These are phyloP conservation scores for Apoderus coryli DNA, from an alignment of 2,888 invertebrate genomes.

Conservation along the genomic window DNA sequence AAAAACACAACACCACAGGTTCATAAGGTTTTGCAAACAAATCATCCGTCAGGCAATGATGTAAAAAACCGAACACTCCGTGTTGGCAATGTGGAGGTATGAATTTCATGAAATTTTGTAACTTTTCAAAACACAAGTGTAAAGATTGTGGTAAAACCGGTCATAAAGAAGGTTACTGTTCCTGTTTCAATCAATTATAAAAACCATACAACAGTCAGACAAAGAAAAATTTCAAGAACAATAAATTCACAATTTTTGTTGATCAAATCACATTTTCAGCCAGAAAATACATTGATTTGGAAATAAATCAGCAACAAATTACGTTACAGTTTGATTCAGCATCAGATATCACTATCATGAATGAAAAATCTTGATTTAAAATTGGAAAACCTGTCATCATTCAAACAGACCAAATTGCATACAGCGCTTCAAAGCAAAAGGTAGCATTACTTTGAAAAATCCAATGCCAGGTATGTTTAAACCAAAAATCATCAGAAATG, in stretches of 20 bases:
- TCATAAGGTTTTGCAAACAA: background rate
- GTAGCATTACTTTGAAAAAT: no score
- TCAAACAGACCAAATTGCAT: no score
- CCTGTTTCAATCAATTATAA: no score
- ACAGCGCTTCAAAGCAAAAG: slow-evolving; percentile 4
- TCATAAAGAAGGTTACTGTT: slow-evolving; percentile 9
- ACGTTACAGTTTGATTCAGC: slow-evolving; percentile 9
- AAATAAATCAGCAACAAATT: background rate
- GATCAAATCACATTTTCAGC: no score
- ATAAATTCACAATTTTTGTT: no score
- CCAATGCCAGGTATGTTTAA: slow-evolving; percentile 4
- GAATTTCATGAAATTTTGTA: slow-evolving; percentile 6
- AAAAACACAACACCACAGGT: slow-evolving; percentile 1
- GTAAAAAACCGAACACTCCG: slow-evolving; percentile 6
- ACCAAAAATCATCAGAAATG: no score
- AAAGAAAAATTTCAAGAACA: background rate
- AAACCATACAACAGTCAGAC: background rate
- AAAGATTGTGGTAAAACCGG: slow-evolving; percentile 5
- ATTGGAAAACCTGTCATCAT: no score
- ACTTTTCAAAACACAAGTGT: slow-evolving; percentile 5
- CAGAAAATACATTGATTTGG: background rate
- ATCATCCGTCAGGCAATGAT: background rate
- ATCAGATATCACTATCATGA: slow-evolving; percentile 7
- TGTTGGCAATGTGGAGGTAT: slow-evolving; percentile 6
- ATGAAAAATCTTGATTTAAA: slow-evolving; percentile 5